Percentiles rank a stretch among this genome's conserved stretches.
Conservation (phyloP, 2,888 invertebrate species). For the Caenorhabditis sp. region DNA sequence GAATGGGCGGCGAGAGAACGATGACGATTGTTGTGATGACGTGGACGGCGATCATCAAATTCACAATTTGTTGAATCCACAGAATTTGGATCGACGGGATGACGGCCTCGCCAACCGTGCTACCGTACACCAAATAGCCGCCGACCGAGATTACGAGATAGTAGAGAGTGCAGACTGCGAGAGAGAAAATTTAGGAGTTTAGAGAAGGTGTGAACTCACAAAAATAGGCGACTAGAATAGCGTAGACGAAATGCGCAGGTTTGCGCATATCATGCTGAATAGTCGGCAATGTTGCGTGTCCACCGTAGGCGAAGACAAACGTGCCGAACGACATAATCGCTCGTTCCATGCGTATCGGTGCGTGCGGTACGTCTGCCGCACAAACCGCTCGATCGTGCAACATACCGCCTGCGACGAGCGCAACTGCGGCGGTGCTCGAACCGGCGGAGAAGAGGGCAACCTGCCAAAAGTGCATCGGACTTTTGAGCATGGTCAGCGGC, state of each 20-base stretch:
- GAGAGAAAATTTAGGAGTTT: no score
- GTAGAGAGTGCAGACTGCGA: constrained; percentile 41
- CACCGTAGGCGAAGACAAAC: constrained; percentile 47
- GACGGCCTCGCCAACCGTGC: constrained; percentile 45
- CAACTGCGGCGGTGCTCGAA: constrained; percentile 40
- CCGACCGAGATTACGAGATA: constrained; percentile 40
- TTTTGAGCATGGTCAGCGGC: constrained; percentile 49
- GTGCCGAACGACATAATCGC: constrained; percentile 51
- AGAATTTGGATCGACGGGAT: constrained; percentile 48
- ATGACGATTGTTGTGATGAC: constrained; percentile 68
- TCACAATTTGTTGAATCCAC: constrained; percentile 54
- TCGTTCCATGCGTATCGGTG: constrained; percentile 21
- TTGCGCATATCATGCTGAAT: constrained; percentile 60
- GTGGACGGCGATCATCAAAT: constrained; percentile 68
- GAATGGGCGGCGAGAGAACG: constrained; percentile 64
- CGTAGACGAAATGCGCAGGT: constrained; percentile 50
- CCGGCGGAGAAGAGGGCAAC: constrained; percentile 49
- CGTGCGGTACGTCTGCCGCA: constrained; percentile 30
- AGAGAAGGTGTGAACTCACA: constrained; percentile 15
- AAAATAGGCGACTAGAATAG: constrained; percentile 43
- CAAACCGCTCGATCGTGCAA: constrained; percentile 43
- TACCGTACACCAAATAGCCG: constrained; percentile 42
- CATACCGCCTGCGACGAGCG: constrained; percentile 39
- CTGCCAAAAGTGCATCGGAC: constrained; percentile 54
- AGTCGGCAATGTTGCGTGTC: constrained; percentile 53